A percentile compares a stretch with the other conserved stretches of the same genome.
Evolutionary conservation across 1,140 invertebrate genomes (phyloP).

Genomic region (Megalonaias nervosa): DNA sequence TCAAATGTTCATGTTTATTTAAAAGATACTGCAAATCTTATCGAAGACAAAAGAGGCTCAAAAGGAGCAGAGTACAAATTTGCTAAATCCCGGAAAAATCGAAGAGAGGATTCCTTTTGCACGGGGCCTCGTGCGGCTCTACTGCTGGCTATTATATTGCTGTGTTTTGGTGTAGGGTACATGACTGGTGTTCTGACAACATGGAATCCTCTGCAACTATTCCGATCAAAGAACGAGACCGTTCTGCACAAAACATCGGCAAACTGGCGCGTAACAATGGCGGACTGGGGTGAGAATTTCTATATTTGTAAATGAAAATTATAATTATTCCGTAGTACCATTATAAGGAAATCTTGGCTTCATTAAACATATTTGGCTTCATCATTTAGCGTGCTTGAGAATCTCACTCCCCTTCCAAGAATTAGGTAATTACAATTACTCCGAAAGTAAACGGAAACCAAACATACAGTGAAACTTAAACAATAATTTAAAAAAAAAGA

Average conservation of each 20-base stretch:
- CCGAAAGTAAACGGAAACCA: background rate
- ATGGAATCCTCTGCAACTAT: slow-evolving; percentile 3
- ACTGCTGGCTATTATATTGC: slow-evolving; percentile 33
- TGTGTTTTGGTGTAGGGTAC: slow-evolving; percentile 48
- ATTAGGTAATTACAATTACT: background rate
- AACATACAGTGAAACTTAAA: background rate
- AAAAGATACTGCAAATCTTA: slow-evolving; percentile 18
- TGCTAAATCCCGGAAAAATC: slow-evolving; percentile 10
- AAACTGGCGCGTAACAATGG: slow-evolving; percentile 46
- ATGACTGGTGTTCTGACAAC: slow-evolving; percentile 47
- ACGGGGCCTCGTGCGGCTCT: slow-evolving; percentile 37
- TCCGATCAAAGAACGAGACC: background rate
- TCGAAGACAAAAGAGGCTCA: slow-evolving; percentile 19
- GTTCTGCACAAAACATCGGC: slow-evolving; percentile 28
- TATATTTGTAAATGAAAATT: background rate
- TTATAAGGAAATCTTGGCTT: background rate
- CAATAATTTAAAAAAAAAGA: background rate
- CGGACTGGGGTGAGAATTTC: slow-evolving; percentile 40
- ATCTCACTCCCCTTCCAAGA: background rate
- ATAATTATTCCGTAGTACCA: background rate
- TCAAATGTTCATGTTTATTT: slow-evolving; percentile 17
- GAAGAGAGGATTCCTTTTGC: slow-evolving; percentile 29
- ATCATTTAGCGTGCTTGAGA: background rate
- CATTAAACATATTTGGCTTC: background rate
- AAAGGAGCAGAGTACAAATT: slow-evolving; percentile 41